Percentiles rank a stretch among this genome's conserved stretches.
Evolutionary conservation across 2,113 vertebrate genomes (phyloP).

Genomic region (Mystacornis crossleyi): DNA sequence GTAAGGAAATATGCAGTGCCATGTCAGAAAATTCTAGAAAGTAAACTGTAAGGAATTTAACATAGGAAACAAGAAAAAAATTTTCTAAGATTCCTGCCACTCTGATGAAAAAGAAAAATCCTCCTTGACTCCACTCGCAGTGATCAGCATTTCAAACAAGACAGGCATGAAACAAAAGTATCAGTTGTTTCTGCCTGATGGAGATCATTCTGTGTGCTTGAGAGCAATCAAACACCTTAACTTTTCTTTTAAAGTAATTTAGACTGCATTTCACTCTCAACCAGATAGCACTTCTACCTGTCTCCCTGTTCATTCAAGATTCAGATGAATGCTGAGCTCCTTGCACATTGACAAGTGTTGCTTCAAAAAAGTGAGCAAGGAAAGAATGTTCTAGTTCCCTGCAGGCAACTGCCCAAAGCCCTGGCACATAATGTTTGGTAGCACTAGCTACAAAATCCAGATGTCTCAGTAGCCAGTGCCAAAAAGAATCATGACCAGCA

Average conservation of each 20-base stretch:
- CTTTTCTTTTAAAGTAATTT: conserved; percentile 32
- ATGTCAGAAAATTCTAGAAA: background rate
- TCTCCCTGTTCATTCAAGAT: background rate
- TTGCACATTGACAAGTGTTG: background rate
- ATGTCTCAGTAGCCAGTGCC: background rate
- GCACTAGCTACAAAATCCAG: background rate
- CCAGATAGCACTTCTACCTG: background rate
- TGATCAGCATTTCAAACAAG: background rate
- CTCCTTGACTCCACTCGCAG: background rate
- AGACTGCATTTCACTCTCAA: background rate
- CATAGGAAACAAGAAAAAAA: background rate
- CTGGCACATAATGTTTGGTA: background rate
- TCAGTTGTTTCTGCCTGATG: background rate
- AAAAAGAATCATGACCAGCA: background rate
- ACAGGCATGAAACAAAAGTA: background rate
- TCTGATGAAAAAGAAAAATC: background rate
- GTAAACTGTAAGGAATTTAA: background rate
- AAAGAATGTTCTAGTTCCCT: background rate
- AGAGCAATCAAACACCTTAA: background rate
- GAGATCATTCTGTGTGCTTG: background rate
- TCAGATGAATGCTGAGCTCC: background rate
- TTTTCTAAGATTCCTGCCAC: background rate
- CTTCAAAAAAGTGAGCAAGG: background rate
- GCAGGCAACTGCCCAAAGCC: background rate
- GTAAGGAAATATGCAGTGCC: background rate